A percentile compares a stretch with the other conserved stretches of the same genome.
These are phyloP conservation scores for Morphnarchus princeps DNA, from an alignment of 2,113 vertebrate genomes.

Conservation along the genomic window DNA sequence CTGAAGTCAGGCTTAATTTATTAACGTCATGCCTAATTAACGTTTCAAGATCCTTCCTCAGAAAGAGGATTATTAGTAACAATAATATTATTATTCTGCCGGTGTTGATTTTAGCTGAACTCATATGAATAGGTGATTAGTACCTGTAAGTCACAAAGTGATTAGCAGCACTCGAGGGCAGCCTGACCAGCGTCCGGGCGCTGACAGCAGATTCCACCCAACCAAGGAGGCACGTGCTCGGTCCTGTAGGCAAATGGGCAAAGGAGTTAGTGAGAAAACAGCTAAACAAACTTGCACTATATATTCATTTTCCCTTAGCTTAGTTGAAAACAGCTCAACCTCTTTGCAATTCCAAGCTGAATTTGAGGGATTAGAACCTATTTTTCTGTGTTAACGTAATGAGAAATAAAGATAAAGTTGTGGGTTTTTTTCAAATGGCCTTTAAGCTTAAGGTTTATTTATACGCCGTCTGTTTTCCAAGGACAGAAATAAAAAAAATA, in stretches of 20 bases:
- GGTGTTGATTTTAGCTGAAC: not conserved
- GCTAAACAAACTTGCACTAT: not conserved
- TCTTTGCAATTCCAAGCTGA: slow-evolving; percentile 11
- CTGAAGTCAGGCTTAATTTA: not conserved
- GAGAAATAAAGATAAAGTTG: not conserved
- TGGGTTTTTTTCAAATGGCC: not conserved
- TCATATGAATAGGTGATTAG: not conserved
- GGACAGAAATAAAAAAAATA: not conserved
- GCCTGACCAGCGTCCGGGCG: rapidly evolving
- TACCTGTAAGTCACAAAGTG: not conserved
- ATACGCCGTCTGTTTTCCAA: not conserved
- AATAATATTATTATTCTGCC: not conserved
- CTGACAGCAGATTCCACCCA: not conserved
- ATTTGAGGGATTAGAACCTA: not conserved
- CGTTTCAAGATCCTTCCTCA: not conserved
- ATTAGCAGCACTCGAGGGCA: not conserved
- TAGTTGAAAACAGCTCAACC: not conserved
- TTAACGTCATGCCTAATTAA: slow-evolving; percentile 22
- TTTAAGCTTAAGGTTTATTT: not conserved
- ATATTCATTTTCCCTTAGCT: not conserved
- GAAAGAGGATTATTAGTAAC: slow-evolving; percentile 8
- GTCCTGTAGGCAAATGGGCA: not conserved
- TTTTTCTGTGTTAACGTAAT: not conserved
- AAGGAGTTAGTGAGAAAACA: not conserved
- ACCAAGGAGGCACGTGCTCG: rapidly evolving